Conservation (phyloP, 2,797 vertebrate species). For the Phalloptychus januarius region DNA sequence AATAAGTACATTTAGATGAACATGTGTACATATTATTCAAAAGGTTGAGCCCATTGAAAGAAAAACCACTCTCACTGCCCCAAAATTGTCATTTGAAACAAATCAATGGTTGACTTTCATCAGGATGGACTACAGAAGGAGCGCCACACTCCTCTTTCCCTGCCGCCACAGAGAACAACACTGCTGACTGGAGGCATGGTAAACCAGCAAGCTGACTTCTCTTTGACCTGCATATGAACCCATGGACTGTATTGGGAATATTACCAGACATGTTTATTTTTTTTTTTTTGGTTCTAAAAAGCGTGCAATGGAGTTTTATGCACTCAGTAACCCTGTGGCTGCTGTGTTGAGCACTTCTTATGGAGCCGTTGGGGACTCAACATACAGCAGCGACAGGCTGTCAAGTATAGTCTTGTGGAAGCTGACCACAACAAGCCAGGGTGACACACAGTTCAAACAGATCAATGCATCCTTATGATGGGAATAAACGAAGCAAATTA, state of each 20-base stretch:
- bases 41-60: constrained; percentile 54
- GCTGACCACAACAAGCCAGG: constrained; percentile 27
- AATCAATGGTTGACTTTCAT: constrained; percentile 60
- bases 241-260: constrained; percentile 57
- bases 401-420: constrained; percentile 45
- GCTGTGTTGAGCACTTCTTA: constrained; percentile 32
- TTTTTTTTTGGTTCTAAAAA: constrained; percentile 44
- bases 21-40: constrained; percentile 71
- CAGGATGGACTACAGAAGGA: constrained; percentile 53
- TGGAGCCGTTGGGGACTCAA: constrained; percentile 51
- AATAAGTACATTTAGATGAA: constrained; percentile 56
- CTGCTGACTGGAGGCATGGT: constrained; percentile 53
- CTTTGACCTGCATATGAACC: constrained; percentile 63
- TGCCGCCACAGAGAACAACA: constrained; percentile 44
- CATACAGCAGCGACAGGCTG: constrained; percentile 36
- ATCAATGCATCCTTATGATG: constrained; percentile 38
- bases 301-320: constrained; percentile 68
- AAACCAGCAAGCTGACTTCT: constrained; percentile 61
- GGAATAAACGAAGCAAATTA: constrained; percentile 18
- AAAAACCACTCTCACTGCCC: constrained; percentile 74
- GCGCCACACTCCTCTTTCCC: constrained; percentile 29
- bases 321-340: constrained; percentile 52
- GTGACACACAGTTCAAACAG: constrained; percentile 38
- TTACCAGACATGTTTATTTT: constrained; percentile 57
- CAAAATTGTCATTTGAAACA: constrained; percentile 51